phyloP scores from a whole-genome alignment of 2,113 vertebrate species.

The Haemorhous mexicanus region DNA sequence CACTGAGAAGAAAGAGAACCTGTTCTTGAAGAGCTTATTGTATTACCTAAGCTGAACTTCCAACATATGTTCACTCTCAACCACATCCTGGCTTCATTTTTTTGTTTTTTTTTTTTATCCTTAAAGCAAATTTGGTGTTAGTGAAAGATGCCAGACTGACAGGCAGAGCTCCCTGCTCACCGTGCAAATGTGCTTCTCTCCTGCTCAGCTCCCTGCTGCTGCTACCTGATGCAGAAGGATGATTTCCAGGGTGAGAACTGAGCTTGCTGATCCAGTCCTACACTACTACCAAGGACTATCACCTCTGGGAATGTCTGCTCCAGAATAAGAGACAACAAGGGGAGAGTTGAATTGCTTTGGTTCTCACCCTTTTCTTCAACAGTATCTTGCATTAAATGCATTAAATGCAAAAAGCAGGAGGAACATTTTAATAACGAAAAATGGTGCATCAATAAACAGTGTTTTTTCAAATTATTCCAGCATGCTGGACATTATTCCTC shows the following conservation, averaged over 20 bases:
- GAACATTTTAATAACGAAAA: neutral
- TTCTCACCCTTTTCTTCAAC: neutral
- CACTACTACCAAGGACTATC: neutral
- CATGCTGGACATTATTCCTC: neutral
- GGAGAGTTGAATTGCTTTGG: neutral
- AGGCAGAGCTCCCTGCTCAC: neutral
- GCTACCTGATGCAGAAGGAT: neutral
- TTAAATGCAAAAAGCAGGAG: neutral
- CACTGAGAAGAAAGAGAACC: slow-evolving; percentile 21
- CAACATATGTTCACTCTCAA: slow-evolving; percentile 45
- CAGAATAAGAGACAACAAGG: neutral
- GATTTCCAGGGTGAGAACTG: slow-evolving; percentile 10
- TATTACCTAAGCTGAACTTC: slow-evolving; percentile 51
- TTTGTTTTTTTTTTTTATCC: neutral
- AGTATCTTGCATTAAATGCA: neutral
- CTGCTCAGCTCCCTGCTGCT: neutral
- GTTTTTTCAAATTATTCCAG: neutral
- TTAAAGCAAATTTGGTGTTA: slow-evolving; percentile 30
- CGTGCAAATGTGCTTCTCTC: neutral
- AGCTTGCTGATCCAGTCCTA: neutral
- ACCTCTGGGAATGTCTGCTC: neutral
- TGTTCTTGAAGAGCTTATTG: slow-evolving; percentile 18
- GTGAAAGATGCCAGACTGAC: slow-evolving; percentile 31
- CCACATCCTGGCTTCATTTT: neutral
- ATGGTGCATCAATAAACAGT: neutral